phyloP scores from a whole-genome alignment of 1,140 invertebrate genomes.

The Heliconius congener region DNA sequence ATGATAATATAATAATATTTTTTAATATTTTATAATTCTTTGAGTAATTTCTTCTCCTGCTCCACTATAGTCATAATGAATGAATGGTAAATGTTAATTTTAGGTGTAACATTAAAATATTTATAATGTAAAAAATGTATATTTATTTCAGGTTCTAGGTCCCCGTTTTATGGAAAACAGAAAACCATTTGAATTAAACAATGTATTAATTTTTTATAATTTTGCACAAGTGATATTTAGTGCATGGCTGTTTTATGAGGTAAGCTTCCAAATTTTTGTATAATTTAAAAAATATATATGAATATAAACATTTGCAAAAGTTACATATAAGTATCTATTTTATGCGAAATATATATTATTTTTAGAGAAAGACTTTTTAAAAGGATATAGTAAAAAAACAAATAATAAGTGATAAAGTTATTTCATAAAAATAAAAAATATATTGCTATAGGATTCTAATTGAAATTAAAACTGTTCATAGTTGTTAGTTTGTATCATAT shows the following conservation, averaged over 20 bases:
- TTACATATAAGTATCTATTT: not conserved
- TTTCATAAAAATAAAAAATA: too few relatives aligned
- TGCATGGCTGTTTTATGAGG: slow-evolving; percentile 91
- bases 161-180: slow-evolving; percentile 94
- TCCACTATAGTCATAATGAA: not conserved
- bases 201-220: slow-evolving; percentile 92
- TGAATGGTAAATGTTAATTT: not conserved
- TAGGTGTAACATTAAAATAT: not conserved
- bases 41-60: too few relatives aligned
- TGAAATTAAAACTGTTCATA: not conserved
- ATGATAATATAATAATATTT: not conserved
- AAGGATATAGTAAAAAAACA: too few relatives aligned
- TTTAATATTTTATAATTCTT: too few relatives aligned
- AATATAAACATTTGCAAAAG: not conserved
- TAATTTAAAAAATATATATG: not conserved
- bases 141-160: slow-evolving; percentile 85
- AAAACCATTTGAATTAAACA: slow-evolving; percentile 91
- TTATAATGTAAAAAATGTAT: not conserved
- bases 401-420: too few relatives aligned
- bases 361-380: too few relatives aligned
- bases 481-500: not conserved
- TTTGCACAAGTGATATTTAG: slow-evolving; percentile 92
- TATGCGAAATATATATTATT: too few relatives aligned
- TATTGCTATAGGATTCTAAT: not conserved
- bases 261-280: slow-evolving; percentile 70